A percentile compares a stretch with the other conserved stretches of the same genome.
Conservation (phyloP, 2,888 invertebrate genomes). For the Harpalus rufipes region DNA sequence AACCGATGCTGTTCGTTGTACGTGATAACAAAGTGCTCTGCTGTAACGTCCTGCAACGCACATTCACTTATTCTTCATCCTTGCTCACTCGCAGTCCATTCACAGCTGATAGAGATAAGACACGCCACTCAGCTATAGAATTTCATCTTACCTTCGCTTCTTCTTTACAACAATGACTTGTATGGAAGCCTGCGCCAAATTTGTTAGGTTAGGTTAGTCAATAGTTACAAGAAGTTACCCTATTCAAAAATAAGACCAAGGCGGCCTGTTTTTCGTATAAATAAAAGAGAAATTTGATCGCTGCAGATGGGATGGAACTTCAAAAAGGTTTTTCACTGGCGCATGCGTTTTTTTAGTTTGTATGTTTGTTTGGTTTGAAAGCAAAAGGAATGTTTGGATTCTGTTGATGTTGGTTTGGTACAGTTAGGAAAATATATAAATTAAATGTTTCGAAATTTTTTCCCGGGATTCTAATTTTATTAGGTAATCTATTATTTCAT, state of each 20-base stretch:
- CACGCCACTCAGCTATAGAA: constrained; percentile 61
- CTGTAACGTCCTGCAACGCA: constrained; percentile 41
- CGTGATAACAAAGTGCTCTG: constrained; percentile 57
- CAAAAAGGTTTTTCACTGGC: constrained; percentile 7
- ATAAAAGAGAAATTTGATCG: constrained; percentile 68
- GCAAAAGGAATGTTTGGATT: constrained; percentile 40
- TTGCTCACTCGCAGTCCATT: constrained; percentile 64
- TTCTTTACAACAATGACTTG: constrained; percentile 58
- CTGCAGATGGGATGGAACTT: constrained; percentile 63
- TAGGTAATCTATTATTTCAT: constrained; percentile 7
- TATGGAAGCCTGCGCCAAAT: constrained; percentile 67
- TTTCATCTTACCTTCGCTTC: constrained; percentile 48
- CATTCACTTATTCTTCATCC: constrained; percentile 61
- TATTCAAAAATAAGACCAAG: constrained; percentile 53
- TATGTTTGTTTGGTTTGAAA: constrained; percentile 60
- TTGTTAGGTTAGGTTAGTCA: constrained; percentile 67
- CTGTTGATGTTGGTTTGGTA: constrained; percentile 43
- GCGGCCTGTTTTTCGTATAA: constrained; percentile 69
- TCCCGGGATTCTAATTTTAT: constrained; percentile 51
- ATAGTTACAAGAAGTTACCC: constrained; percentile 59
- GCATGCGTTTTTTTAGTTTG: constrained; percentile 35
- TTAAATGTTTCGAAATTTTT: constrained; percentile 57
- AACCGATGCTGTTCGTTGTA: constrained; percentile 54
- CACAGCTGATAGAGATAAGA: constrained; percentile 65
- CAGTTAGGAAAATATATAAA: constrained; percentile 57